These are phyloP conservation scores for Mesitornis unicolor DNA, from an alignment of 2,113 vertebrate species.

Conservation along the genomic window DNA sequence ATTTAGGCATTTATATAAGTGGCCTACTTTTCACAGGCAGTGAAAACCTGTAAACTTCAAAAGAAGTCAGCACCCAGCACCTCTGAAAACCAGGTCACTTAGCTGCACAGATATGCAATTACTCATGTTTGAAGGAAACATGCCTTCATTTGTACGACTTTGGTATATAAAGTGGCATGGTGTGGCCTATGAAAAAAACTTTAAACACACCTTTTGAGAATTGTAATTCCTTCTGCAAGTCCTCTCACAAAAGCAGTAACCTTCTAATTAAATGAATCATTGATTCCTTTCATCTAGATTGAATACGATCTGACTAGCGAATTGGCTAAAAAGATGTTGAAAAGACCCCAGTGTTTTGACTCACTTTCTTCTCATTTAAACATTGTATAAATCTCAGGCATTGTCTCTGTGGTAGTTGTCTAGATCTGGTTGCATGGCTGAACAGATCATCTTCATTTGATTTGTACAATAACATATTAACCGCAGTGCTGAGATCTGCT, in stretches of 20 bases:
- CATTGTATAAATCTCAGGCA: not conserved
- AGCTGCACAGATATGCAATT: not conserved
- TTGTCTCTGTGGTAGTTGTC: not conserved
- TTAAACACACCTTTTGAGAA: not conserved
- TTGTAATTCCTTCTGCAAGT: constrained; percentile 36
- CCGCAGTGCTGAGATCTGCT: constrained; percentile 4
- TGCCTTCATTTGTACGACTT: not conserved
- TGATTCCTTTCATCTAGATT: constrained; percentile 18
- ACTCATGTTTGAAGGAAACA: not conserved
- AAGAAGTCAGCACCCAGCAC: not conserved
- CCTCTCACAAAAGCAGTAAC: constrained; percentile 46
- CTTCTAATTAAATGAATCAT: constrained; percentile 47
- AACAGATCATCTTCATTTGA: constrained; percentile 39
- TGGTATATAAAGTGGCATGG: not conserved
- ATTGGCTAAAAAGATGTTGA: not conserved
- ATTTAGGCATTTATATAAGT: constrained; percentile 1
- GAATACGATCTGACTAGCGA: not conserved
- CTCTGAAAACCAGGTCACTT: not conserved
- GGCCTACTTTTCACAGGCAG: not conserved
- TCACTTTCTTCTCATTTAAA: not conserved
- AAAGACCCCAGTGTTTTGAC: constrained; percentile 16
- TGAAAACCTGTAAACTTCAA: not conserved
- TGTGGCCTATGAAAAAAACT: not conserved
- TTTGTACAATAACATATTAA: constrained; percentile 46
- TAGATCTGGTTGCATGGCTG: not conserved